Conservation (phyloP, 1,140 invertebrate genomes). For the Brachionus asplanchnoidis region DNA sequence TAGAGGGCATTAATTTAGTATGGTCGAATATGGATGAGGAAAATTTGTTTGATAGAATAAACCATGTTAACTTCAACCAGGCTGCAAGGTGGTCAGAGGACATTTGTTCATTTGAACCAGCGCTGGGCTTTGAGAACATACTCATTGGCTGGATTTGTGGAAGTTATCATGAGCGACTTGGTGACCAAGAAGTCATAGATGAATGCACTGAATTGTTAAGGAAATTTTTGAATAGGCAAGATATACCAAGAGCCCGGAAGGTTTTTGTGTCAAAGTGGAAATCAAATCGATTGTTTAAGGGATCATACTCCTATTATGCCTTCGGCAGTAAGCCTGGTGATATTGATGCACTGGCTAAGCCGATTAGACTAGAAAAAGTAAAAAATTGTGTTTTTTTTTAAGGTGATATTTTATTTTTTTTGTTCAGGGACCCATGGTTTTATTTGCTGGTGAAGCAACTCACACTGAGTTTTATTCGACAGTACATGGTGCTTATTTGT, state of each 20-base stretch:
- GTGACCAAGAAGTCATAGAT: neutral
- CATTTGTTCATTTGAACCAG: conserved; percentile 9
- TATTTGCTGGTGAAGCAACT: conserved; percentile 89
- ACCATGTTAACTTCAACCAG: neutral
- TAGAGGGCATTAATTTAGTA: conserved; percentile 28
- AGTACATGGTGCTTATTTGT: conserved; percentile 83
- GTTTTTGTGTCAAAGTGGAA: conserved; percentile 17
- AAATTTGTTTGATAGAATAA: neutral
- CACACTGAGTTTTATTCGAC: conserved; percentile 88
- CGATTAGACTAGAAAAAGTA: neutral
- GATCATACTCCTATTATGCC: neutral
- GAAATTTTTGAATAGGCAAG: neutral
- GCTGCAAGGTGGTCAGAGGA: conserved; percentile 15
- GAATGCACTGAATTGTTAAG: neutral
- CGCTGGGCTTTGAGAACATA: neutral
- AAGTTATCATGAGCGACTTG: conserved; percentile 3
- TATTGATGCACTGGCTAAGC: neutral
- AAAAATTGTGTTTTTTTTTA: neutral
- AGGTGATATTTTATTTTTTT: neutral
- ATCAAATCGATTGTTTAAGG: neutral
- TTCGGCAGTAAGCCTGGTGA: conserved; percentile 42
- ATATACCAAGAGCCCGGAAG: conserved; percentile 1
- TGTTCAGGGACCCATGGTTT: conserved; percentile 64
- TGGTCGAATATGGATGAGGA: neutral
- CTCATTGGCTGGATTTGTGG: conserved; percentile 32